Evolutionary conservation across 2,113 vertebrate species (phyloP).

Genomic region (Tetrax tetrax): DNA sequence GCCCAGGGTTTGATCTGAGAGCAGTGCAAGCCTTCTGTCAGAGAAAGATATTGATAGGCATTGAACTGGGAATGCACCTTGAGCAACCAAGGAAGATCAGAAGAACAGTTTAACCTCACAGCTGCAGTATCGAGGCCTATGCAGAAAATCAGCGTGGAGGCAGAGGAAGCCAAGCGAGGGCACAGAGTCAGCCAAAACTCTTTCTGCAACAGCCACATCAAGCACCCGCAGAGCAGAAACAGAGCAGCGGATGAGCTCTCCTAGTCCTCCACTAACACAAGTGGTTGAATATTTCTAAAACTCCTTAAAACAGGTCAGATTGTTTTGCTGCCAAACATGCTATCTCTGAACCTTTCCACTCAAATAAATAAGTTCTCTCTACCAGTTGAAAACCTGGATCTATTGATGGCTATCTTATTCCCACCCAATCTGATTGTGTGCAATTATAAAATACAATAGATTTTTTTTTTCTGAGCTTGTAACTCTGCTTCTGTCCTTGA

Average conservation of each 20-base stretch:
- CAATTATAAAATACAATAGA: not conserved
- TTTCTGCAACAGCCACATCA: not conserved
- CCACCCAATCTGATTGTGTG: not conserved
- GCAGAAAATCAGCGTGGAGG: not conserved
- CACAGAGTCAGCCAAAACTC: not conserved
- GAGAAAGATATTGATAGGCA: not conserved
- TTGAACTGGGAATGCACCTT: not conserved
- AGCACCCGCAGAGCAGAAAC: not conserved
- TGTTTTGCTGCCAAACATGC: not conserved
- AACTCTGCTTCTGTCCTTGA: slow-evolving; percentile 2
- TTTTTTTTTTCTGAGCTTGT: not conserved
- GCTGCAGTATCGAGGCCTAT: not conserved
- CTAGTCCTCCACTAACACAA: not conserved
- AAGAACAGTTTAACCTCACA: not conserved
- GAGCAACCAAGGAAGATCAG: not conserved
- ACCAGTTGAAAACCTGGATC: not conserved
- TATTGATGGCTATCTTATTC: not conserved
- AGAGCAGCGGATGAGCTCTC: not conserved
- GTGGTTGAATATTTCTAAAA: not conserved
- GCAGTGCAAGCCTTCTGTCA: not conserved
- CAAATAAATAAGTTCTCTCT: not conserved
- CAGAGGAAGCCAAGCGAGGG: not conserved
- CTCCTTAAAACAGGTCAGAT: not conserved
- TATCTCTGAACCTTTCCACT: not conserved
- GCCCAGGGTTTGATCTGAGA: not conserved